Conservation (phyloP, 92 coral and sea anemone species). For the Zoanthus solanderi region DNA sequence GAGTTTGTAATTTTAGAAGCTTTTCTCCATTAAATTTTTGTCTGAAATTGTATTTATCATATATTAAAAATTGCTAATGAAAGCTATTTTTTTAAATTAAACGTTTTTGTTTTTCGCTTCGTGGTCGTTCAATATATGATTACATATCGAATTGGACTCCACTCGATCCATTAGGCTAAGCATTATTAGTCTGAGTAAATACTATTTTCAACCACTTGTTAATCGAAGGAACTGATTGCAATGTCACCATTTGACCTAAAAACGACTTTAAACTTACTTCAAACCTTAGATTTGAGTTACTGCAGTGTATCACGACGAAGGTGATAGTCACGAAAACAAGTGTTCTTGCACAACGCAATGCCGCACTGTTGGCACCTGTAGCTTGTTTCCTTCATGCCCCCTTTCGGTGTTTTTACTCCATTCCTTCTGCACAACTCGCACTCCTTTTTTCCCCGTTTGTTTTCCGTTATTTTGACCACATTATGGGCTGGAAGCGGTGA, state of each 20-base stretch:
- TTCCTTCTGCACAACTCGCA: too few species aligned
- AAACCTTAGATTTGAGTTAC: too few species aligned
- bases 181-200: not conserved
- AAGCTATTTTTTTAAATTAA: not conserved
- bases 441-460: too few species aligned
- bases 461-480: too few species aligned
- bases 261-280: not conserved
- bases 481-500: too few species aligned
- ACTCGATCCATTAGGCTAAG: not conserved
- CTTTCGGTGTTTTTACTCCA: too few species aligned
- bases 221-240: not conserved
- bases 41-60: not conserved
- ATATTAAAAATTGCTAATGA: conserved; percentile 1
- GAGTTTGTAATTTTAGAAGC: not conserved
- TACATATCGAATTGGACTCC: conserved; percentile 3
- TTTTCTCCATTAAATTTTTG: not conserved
- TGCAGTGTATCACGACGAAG: too few species aligned
- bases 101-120: not conserved
- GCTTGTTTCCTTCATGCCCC: too few species aligned
- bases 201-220: not conserved
- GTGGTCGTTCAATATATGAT: not conserved
- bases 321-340: too few species aligned
- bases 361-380: too few species aligned
- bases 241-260: not conserved
- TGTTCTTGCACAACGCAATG: too few species aligned